Conservation (phyloP, 2,113 vertebrate genomes). For the Aegypius monachus region DNA sequence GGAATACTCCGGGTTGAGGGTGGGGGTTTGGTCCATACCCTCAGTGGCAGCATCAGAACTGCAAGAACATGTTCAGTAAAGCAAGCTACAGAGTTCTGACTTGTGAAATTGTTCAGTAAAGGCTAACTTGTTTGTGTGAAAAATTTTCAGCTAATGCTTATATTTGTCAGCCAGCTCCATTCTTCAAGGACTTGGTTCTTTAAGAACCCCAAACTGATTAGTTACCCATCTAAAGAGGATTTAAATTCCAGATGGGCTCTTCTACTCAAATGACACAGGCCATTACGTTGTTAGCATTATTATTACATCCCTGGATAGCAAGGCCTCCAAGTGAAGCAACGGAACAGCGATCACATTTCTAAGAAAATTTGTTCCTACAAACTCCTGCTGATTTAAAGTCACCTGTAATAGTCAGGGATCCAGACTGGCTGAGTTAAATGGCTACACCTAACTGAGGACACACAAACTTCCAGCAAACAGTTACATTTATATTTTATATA, state of each 20-base stretch:
- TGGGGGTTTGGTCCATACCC: background rate
- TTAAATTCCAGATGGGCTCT: background rate
- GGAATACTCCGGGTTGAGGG: background rate
- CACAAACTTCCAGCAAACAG: background rate
- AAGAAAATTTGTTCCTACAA: background rate
- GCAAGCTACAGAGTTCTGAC: background rate
- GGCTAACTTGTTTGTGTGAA: background rate
- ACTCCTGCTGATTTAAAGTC: background rate
- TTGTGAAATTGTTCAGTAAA: background rate
- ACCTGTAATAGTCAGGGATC: background rate
- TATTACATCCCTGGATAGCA: background rate
- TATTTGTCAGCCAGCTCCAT: background rate
- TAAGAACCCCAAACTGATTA: background rate
- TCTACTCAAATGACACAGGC: background rate
- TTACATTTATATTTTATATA: background rate
- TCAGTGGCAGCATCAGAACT: background rate
- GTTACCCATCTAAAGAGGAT: background rate
- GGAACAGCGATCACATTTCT: background rate
- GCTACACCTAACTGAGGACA: background rate
- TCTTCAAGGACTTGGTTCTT: background rate
- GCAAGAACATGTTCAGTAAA: background rate
- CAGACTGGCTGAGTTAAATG: background rate
- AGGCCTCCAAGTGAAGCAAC: background rate
- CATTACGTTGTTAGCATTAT: background rate
- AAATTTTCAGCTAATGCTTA: background rate